Evolutionary conservation across 2,888 invertebrate genomes (phyloP).

Genomic region (Eugnorisma glareosa): DNA sequence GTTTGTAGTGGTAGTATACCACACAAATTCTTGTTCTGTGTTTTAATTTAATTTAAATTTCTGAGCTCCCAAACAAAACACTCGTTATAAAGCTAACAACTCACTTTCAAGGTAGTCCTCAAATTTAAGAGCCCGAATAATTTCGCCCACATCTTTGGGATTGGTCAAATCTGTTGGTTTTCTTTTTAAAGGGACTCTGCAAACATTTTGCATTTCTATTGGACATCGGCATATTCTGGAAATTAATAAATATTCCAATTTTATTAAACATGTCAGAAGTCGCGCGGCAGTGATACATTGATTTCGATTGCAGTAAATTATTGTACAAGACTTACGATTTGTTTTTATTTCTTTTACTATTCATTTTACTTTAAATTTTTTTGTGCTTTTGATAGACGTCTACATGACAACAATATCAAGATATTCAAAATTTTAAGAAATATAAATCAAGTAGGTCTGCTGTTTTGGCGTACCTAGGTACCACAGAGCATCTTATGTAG

Average conservation of each 20-base stretch:
- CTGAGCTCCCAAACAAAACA: background rate
- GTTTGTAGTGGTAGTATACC: no score
- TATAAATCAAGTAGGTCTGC: constrained; percentile 14
- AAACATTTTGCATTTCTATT: constrained; percentile 69
- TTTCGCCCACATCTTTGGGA: constrained; percentile 81
- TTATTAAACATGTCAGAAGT: background rate
- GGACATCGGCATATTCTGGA: constrained; percentile 73
- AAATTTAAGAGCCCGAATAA: constrained; percentile 80
- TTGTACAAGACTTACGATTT: constrained; percentile 74
- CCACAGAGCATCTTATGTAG: no score
- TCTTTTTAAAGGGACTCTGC: constrained; percentile 63
- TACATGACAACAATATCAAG: constrained; percentile 3
- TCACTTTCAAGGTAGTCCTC: constrained; percentile 66
- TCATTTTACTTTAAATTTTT: background rate
- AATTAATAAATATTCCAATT: constrained; percentile 16
- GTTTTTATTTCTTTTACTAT: constrained; percentile 66
- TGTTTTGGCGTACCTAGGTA: no score
- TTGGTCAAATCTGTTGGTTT: constrained; percentile 67
- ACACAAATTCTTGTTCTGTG: no score
- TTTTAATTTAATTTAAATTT: background rate
- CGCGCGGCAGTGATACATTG: background rate
- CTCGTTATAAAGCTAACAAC: background rate
- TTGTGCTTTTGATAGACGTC: constrained; percentile 4
- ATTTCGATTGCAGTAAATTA: background rate
- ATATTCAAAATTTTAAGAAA: constrained; percentile 4